Evolutionary conservation across 2,888 invertebrate species (phyloP), one percentile per base, ranked within the genome.

Genomic region (Argyresthia albistria): DNA sequence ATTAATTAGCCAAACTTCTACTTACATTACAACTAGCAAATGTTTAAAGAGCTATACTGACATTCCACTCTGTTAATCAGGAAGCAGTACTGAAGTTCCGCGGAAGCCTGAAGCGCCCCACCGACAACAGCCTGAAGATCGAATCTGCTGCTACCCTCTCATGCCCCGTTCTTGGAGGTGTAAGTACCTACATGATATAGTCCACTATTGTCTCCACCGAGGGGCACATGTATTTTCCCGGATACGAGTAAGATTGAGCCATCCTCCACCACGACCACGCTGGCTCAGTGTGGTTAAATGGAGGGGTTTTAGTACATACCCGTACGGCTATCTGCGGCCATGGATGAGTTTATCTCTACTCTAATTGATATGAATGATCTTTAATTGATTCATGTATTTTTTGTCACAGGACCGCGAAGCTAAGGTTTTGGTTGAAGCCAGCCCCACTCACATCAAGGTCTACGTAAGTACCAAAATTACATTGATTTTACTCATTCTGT

Each of bases 331-430:
- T n/a, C n/a, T n/a, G n/a, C n/a, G n/a, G n/a, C n/a, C n/a, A n/a
- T n/a, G n/a, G n/a, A n/a, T n/a, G n/a, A n/a, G n/a, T n/a, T n/a
- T n/a, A n/a, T n/a, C n/a, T n/a, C n/a, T n/a, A n/a, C n/a, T n/a
- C n/a, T n/a, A n/a, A n/a, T n/a, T n/a, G n/a, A n/a, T n/a, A 25
- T 25, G 25, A 2, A 25, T 6, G 25, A 25, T 25, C 25, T 25
- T n/a, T n/a, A n/a, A n/a, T n/a, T n/a, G 6, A 25, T 25, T 25
- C 25, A 25, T 25, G 25, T 35, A 47, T 35, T 35, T 43, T 54
- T 59, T 57, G 47, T 61, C 60, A 14, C 63, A 86, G 86, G 73
- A 82, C 50, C 84, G 83, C 50, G 80, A 81, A 62, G 58, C 69
- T 36, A 84, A 84, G 58, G 51, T 86, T 35, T 58, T 72, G 46